Percentiles rank a stretch among this genome's conserved stretches.
phyloP scores from a whole-genome alignment of 2,797 vertebrate genomes.

The Megalops cyprinoides region DNA sequence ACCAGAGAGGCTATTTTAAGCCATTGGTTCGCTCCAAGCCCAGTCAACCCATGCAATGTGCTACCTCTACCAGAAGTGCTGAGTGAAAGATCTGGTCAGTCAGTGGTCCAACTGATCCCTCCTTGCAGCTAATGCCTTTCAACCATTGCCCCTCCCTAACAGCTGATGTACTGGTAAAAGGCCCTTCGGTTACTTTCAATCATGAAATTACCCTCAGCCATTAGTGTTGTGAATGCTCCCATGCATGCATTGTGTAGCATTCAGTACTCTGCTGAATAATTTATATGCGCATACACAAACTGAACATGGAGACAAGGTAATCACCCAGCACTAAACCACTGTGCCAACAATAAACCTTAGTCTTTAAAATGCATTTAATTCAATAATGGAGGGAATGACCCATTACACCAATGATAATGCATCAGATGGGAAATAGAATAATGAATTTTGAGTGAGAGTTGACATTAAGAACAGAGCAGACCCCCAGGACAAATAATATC shows the following conservation, averaged over 20 bases:
- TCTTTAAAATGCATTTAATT: background rate
- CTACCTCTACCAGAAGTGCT: background rate
- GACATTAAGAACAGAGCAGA: constrained; percentile 15
- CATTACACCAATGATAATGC: constrained; percentile 17
- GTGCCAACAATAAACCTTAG: background rate
- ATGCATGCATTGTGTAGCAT: background rate
- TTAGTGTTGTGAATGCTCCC: background rate
- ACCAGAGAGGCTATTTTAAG: constrained; percentile 76
- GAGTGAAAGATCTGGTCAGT: background rate
- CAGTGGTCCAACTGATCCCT: background rate
- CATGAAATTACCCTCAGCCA: background rate
- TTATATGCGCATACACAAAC: constrained; percentile 4
- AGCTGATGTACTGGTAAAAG: background rate
- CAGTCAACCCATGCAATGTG: constrained; percentile 27
- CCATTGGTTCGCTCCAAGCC: constrained; percentile 50
- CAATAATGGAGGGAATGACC: constrained; percentile 17
- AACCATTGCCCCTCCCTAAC: background rate
- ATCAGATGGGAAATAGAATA: background rate
- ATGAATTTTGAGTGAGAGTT: constrained; percentile 20
- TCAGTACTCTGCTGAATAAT: background rate
- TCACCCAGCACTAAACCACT: constrained; percentile 13
- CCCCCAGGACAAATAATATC: background rate
- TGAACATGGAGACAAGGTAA: constrained; percentile 15
- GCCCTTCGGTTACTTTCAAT: background rate
- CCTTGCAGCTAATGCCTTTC: background rate